Evolutionary conservation across 2,888 invertebrate genomes (phyloP), one percentile per base, ranked within the genome.

Genomic region (Antheraea assamensis): DNA sequence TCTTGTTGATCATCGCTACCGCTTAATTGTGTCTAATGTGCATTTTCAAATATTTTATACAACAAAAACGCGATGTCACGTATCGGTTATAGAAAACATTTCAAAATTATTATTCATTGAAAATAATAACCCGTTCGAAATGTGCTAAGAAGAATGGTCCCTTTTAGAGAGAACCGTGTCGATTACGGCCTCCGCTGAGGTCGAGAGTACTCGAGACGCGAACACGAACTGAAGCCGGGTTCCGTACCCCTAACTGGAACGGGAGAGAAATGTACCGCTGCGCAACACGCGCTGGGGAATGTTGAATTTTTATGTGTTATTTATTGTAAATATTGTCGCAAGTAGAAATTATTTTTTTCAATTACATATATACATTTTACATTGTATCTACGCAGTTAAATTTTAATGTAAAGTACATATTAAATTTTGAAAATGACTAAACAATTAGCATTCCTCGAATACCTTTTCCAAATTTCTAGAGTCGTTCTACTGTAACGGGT

Each of bases 1-100:
- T 91, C 90, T 92, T 93, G 84, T 85, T 92, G 84, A 93, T 91
- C 94, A 93, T 94, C 79, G 84, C 88, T 88, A 35, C n/a, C 31
- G 3, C n/a, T 35, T 35, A 35, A 35, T 64, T n/a, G n/a, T 35
- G 10, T 21, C 35, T 68, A 68, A 68, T n/a, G 7, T 13, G 68
- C 24, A 68, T 68, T 78, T 78, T 78, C 83, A 70, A 70, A 70
- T 30, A 5, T 1, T 31, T 21, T 70, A 31, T 70, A 66, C 42
- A 64, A 68, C 52, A 61, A 52, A n/a, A 52, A 68, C 49, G 42
- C 3, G 19, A 55, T 55, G 68, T 70, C 66, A 42, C 70, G 13
- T 42, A 27, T 55, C 30, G 55, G 5, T 70, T 73, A 58, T n/a
- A 10, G 68, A 35, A n/a, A 35, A 0, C 68, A 68, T 68, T 68